Evolutionary conservation across 2,797 vertebrate species (phyloP), one percentile per base, ranked within the genome.

Genomic region (Anguilla anguilla): DNA sequence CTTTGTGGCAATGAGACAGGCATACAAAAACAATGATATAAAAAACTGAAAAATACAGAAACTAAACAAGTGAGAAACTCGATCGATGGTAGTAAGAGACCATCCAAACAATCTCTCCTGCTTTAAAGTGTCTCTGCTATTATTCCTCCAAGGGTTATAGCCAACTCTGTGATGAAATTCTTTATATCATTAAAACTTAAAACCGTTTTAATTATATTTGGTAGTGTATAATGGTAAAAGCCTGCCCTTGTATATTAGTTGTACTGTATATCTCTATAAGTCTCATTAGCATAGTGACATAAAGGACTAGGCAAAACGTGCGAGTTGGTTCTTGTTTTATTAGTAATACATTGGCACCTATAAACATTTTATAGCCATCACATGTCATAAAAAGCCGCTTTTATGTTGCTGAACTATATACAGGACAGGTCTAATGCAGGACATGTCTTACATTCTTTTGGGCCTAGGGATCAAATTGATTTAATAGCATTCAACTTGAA

Each of bases 31-130:
- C 64, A 11, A 28, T 28, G 25, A 69, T 69, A 10, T 69, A 69
- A 69, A 69, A 69, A 69, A 69, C n/a, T 28, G 64, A 69, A 77
- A 77, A 77, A 77, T 77, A 19, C 15, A 77, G 72, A 19, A 35
- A 39, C 5, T 1, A 39, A 77, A 35, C 3, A 35, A 2, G 13
- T 39, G 13, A 5, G 22, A 11, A 69, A 28, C 10, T n/a, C n/a
- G 25, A 69, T 5, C 64, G 7, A 28, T 69, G 25, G 28, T n/a
- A 28, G 64, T 69, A 28, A 69, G 64, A 28, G 64, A 69, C 64
- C 64, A 69, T 69, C 64, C 25, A n/a, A n/a, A 69, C 64, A 69
- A 28, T n/a, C 28, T 10, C 25, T 9, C 64, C 25, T 28, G n/a
- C 6, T 28, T 69, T 69, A 28, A 64, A 19, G 22, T n/a, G 64